Percentiles rank a stretch among this genome's conserved stretches.
Conservation (phyloP, 2,113 vertebrate species). For the Oceanites oceanicus region DNA sequence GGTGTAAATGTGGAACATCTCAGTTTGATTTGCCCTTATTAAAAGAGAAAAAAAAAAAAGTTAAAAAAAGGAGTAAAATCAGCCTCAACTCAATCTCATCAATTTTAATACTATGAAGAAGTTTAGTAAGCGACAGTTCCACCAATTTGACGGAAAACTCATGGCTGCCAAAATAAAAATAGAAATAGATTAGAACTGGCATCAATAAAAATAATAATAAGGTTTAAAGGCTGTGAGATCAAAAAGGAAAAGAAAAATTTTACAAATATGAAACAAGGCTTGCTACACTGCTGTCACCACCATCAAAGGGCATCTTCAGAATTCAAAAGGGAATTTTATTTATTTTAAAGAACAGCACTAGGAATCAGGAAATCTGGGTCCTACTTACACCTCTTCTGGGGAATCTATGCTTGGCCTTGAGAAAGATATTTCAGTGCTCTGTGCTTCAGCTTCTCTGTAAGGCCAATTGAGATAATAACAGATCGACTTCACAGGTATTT, state of each 20-base stretch:
- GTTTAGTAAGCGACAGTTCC: slow-evolving; percentile 32
- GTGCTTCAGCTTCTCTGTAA: neutral
- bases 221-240: slow-evolving; percentile 7
- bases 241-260: slow-evolving; percentile 8
- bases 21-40: slow-evolving; percentile 63
- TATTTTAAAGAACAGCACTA: slow-evolving; percentile 11
- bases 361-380: neutral
- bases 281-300: neutral
- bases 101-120: slow-evolving; percentile 61
- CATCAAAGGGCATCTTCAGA: slow-evolving; percentile 29
- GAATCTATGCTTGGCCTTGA: neutral
- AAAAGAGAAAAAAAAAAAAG: slow-evolving; percentile 24
- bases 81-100: slow-evolving; percentile 53
- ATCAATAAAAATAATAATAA: neutral
- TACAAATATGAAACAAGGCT: slow-evolving; percentile 19
- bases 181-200: neutral
- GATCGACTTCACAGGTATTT: neutral
- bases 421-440: neutral
- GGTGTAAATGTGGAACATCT: slow-evolving; percentile 56
- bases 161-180: slow-evolving; percentile 6
- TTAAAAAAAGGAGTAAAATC: neutral
- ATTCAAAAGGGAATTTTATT: slow-evolving; percentile 33
- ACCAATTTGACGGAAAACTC: slow-evolving; percentile 48
- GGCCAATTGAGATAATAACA: neutral
- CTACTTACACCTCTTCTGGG: neutral